Conservation (phyloP, 2,888 invertebrate species). For the Hypolimnas misippus region DNA sequence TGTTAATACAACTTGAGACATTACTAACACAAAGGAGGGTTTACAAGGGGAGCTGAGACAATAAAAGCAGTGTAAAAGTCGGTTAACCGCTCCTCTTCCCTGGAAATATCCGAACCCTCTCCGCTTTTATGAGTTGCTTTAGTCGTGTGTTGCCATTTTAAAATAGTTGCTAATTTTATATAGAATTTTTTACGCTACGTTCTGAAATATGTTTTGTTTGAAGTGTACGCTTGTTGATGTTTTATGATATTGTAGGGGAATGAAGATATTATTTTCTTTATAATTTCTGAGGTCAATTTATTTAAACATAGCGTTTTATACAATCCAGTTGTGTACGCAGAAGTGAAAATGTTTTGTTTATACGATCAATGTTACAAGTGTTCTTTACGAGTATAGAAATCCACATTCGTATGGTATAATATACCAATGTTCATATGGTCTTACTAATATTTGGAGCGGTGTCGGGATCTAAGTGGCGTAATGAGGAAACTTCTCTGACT, state of each 20-base stretch:
- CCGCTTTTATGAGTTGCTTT: constrained; percentile 71
- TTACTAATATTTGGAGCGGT: constrained; percentile 54
- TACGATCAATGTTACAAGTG: not conserved
- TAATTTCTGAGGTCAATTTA: no score
- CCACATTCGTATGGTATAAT: not conserved
- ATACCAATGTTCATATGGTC: constrained; percentile 4
- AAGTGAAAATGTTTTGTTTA: no score
- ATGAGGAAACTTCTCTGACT: constrained; percentile 79
- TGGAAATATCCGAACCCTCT: constrained; percentile 65
- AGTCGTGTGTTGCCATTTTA: constrained; percentile 60
- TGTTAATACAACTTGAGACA: constrained; percentile 77
- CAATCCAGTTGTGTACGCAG: no score
- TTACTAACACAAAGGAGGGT: constrained; percentile 73
- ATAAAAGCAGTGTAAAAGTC: constrained; percentile 81
- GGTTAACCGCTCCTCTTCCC: constrained; percentile 70
- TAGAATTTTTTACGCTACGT: not conserved
- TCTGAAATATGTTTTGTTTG: not conserved
- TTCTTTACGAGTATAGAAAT: no score
- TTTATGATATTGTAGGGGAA: not conserved
- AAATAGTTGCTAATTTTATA: constrained; percentile 49
- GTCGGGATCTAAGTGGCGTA: constrained; percentile 68
- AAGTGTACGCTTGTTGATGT: not conserved
- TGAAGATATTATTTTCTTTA: no score
- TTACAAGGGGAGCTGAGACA: constrained; percentile 72
- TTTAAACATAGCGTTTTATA: no score